Evolutionary conservation across 2,113 vertebrate species (phyloP).

Genomic region (Phalacrocorax carbo): DNA sequence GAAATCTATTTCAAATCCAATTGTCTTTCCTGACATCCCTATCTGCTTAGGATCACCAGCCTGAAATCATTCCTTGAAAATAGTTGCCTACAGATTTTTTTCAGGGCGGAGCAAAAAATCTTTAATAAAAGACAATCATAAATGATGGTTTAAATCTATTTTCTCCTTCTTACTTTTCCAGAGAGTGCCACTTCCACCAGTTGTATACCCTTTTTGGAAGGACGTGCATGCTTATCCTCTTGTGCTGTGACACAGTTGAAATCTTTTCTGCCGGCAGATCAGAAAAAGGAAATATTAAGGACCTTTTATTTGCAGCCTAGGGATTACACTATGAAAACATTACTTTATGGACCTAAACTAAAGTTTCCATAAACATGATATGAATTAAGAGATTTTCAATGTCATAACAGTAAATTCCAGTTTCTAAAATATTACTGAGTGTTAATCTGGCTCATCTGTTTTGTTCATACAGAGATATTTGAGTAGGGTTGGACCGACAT

Average conservation of each 20-base stretch:
- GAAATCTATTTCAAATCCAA: background rate
- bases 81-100: background rate
- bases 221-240: background rate
- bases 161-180: background rate
- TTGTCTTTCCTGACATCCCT: background rate
- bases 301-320: background rate
- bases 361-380: background rate
- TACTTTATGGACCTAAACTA: no score
- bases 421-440: background rate
- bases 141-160: background rate
- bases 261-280: background rate
- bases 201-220: fast-evolving
- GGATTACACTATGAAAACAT: background rate
- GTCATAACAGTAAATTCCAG: background rate
- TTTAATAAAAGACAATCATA: background rate
- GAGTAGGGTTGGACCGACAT: background rate
- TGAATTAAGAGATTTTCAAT: background rate
- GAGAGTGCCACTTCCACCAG: background rate
- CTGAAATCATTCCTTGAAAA: background rate
- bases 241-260: background rate
- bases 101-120: background rate
- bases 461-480: background rate
- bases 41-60: background rate
- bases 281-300: background rate
- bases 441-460: background rate